A percentile compares a stretch with the other conserved stretches of the same genome.
Evolutionary conservation across 2,888 invertebrate genomes (phyloP).

Genomic region (Drosophila macrospina): DNA sequence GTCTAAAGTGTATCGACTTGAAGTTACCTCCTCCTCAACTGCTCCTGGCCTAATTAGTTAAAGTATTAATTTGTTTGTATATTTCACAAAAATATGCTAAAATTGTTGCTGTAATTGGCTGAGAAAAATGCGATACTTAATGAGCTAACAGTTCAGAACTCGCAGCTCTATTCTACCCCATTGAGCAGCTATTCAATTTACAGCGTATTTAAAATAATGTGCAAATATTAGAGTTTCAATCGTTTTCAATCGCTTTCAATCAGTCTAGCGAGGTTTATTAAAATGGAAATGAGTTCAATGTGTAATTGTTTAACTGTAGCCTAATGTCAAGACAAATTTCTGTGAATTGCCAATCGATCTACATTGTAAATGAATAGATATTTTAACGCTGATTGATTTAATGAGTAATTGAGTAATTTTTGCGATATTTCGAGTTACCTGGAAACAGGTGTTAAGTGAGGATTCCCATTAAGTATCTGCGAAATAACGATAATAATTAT

Average conservation of each 20-base stretch:
- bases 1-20: slow-evolving; percentile 10
- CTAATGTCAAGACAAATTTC: slow-evolving; percentile 66
- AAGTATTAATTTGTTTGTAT: not conserved
- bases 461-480: slow-evolving; percentile 22
- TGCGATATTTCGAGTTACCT: slow-evolving; percentile 24
- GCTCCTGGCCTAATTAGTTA: not conserved
- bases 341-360: slow-evolving; percentile 61
- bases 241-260: slow-evolving; percentile 56
- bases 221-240: slow-evolving; percentile 61
- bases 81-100: not conserved
- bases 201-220: slow-evolving; percentile 45
- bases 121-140: not conserved
- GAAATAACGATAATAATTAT: slow-evolving; percentile 17
- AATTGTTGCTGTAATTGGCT: too few relatives aligned
- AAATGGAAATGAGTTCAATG: slow-evolving; percentile 65
- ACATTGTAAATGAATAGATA: slow-evolving; percentile 60
- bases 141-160: not conserved
- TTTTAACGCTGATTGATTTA: slow-evolving; percentile 67
- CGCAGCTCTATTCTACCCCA: not conserved
- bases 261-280: slow-evolving; percentile 36
- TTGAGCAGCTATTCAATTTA: not conserved
- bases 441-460: slow-evolving; percentile 53
- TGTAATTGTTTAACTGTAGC: slow-evolving; percentile 56
- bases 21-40: slow-evolving; percentile 11
- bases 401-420: slow-evolving; percentile 31